Base-by-base conservation (phyloP, 1,140 invertebrate species). In the Caenorhabditis inopinata region DNA sequence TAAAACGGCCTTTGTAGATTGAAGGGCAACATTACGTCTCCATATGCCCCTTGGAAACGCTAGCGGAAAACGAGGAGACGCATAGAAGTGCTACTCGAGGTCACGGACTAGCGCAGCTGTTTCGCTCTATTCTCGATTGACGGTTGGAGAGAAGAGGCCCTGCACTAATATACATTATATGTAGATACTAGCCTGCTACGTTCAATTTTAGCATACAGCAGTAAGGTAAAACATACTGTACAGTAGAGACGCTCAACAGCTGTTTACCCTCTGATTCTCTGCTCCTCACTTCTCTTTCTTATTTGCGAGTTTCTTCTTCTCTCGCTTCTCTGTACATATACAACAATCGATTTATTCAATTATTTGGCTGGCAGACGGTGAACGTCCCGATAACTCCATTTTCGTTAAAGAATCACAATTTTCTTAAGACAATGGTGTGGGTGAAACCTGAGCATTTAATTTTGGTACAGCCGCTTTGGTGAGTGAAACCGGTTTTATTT, bases 391-490 rank as follows among this genome's bases (percentile, higher is more conserved):
- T 25, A 11, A 9, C 1, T 9, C 9, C 35, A 14, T 32, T 29
- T 23, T 16, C 3, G 3, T 58, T 32, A 16, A 2, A 21, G 2
- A 2, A n/a, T 29, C 18, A 23, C 3, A 32, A 2, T 16, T 23
- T 32, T 6, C n/a, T 16, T 25, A n/a, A n/a, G n/a, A n/a, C 27
- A 21, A 87, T 87, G 85, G 85, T 87, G n/a, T 87, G 85, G 85
- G 83, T 85, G 16, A 84, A 85, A 46, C 85, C 85, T 9, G 83
- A 87, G 53, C 76, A 84, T 76, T 38, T 86, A n/a, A 74, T 87
- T n/a, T 68, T 87, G 29, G 74, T 76, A 21, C 85, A 87, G 62
- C 76, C 86, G n/a, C 85, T 87, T 79, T 87, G 85, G 85, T 87
- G 81, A 75, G 49, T n/a, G n/a, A n/a, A n/a, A n/a, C n/a, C n/a